These are phyloP conservation scores for Tetranychus piercei DNA, from an alignment of 2,888 invertebrate species.

Conservation along the genomic window DNA sequence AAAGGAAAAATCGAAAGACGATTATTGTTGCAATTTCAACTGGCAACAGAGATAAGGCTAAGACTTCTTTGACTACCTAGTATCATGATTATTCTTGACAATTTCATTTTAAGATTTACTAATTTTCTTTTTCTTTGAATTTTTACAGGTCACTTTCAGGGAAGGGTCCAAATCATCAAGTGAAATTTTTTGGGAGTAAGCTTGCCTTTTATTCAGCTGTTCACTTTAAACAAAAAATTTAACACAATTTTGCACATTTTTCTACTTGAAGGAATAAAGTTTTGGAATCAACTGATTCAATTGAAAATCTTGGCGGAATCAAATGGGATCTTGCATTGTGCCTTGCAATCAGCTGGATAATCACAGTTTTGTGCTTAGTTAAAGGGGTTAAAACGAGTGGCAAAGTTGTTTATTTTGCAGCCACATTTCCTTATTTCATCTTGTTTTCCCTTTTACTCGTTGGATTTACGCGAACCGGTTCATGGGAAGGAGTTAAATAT, in stretches of 20 bases:
- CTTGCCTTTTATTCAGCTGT: not conserved
- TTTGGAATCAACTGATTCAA: slow-evolving; percentile 26
- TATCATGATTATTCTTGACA: not conserved
- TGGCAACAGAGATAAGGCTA: no score
- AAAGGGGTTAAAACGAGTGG: slow-evolving; percentile 29
- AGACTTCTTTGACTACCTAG: no score
- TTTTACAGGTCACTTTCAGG: not conserved
- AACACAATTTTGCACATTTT: not conserved
- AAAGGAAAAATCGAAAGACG: no score
- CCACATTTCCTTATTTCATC: slow-evolving; percentile 30
- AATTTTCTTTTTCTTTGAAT: not conserved
- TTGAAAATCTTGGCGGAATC: slow-evolving; percentile 27
- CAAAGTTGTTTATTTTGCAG: slow-evolving; percentile 31
- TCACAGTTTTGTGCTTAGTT: slow-evolving; percentile 27
- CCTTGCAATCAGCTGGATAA: slow-evolving; percentile 28
- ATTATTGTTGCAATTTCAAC: no score
- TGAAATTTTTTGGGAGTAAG: slow-evolving; percentile 19
- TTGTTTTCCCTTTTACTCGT: slow-evolving; percentile 29
- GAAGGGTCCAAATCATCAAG: slow-evolving; percentile 11
- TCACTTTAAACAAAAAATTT: slow-evolving; percentile 35
- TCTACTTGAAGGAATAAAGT: slow-evolving; percentile 23
- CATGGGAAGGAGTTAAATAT: slow-evolving; percentile 29
- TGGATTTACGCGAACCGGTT: slow-evolving; percentile 29
- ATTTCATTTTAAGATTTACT: not conserved
- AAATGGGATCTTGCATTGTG: slow-evolving; percentile 29